phyloP scores from a whole-genome alignment of 1,140 invertebrate species.

The Ganaspis sp. region DNA sequence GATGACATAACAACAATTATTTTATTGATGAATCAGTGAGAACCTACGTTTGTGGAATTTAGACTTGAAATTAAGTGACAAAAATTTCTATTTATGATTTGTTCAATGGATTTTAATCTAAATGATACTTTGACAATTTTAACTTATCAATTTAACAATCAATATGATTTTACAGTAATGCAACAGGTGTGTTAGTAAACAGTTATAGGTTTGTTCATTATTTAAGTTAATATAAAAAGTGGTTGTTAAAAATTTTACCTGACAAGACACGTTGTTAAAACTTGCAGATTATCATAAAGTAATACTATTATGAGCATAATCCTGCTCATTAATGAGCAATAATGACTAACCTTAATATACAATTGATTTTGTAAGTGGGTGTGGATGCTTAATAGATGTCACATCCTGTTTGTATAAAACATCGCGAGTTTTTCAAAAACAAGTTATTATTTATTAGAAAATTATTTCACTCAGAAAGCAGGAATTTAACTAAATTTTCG shows the following conservation, averaged over 20 bases:
- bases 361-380: slow-evolving; percentile 49
- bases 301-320: neutral
- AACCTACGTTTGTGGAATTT: neutral
- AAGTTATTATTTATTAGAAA: no score
- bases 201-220: slow-evolving; percentile 7
- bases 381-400: slow-evolving; percentile 44
- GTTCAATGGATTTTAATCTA: neutral
- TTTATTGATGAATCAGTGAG: neutral
- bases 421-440: neutral
- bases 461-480: neutral
- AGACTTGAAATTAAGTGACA: neutral
- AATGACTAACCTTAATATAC: slow-evolving; percentile 30
- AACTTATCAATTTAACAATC: neutral
- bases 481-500: neutral
- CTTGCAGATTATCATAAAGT: neutral
- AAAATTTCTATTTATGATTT: neutral
- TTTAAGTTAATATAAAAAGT: neutral
- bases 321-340: neutral
- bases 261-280: no score
- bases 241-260: neutral
- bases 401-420: slow-evolving; percentile 40
- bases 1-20: neutral
- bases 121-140: neutral
- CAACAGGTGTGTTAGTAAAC: slow-evolving; percentile 30
- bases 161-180: slow-evolving; percentile 11